phyloP scores from a whole-genome alignment of 1,140 invertebrate genomes.

The Orchestia grillus region DNA sequence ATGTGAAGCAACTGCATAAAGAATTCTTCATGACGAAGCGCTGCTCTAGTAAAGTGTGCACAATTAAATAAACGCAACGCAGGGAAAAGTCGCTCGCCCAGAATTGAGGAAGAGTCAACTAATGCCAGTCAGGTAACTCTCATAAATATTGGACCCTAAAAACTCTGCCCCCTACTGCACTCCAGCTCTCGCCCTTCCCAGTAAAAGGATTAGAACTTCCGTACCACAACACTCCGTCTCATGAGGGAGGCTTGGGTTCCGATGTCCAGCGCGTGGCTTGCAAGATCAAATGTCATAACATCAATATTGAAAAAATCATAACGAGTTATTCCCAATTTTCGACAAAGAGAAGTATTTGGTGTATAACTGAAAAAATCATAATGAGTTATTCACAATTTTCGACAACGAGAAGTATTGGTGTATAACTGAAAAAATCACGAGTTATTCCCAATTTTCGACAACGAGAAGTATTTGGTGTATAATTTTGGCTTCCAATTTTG shows the following conservation, averaged over 20 bases:
- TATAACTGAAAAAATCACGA: neutral
- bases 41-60: neutral
- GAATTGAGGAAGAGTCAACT: neutral
- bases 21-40: neutral
- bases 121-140: conserved; percentile 7
- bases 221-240: neutral
- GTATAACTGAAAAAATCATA: too few relatives aligned
- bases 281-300: neutral
- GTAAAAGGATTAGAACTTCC: neutral
- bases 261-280: neutral
- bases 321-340: neutral
- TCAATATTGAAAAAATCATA: neutral
- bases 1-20: neutral
- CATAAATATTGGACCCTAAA: neutral
- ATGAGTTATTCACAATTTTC: neutral
- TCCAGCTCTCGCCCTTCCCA: neutral
- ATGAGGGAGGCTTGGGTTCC: neutral
- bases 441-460: neutral
- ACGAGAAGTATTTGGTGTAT: too few relatives aligned
- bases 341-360: neutral
- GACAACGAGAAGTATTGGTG: neutral
- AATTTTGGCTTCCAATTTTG: too few relatives aligned
- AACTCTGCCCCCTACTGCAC: neutral
- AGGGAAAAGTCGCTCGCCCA: neutral
- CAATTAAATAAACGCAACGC: neutral